Conservation (phyloP, 2,888 invertebrate genomes). For the Chrysopilus asiliformis region DNA sequence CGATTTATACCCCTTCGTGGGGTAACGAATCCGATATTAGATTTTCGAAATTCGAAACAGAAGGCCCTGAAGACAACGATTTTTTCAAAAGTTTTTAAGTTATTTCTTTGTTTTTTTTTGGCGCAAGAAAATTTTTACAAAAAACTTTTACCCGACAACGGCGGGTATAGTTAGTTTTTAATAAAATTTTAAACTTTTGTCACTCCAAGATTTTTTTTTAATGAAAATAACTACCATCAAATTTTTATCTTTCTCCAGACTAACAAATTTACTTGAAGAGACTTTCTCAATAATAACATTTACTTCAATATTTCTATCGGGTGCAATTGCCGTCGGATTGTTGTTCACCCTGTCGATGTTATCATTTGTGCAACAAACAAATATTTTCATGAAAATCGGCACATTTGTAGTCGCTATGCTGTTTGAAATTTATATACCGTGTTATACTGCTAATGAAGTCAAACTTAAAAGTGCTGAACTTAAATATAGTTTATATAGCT, state of each 20-base stretch:
- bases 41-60: too few relatives aligned
- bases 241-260: background rate
- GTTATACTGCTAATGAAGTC: slow-evolving; percentile 5
- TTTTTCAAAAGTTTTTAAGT: too few relatives aligned
- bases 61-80: too few relatives aligned
- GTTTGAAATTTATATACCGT: slow-evolving; percentile 8
- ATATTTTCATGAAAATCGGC: slow-evolving; percentile 4
- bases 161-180: too few relatives aligned
- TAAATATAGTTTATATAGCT: slow-evolving; percentile 2
- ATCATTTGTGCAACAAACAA: slow-evolving; percentile 2
- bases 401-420: slow-evolving; percentile 4
- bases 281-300: slow-evolving; percentile 7
- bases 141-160: too few relatives aligned
- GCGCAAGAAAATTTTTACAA: too few relatives aligned
- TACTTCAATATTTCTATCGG: slow-evolving; percentile 3
- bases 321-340: slow-evolving; percentile 3
- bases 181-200: too few relatives aligned
- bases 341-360: slow-evolving; percentile 5
- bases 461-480: slow-evolving; percentile 1
- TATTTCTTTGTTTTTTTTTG: too few relatives aligned
- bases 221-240: background rate
- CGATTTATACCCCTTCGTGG: too few relatives aligned
- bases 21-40: too few relatives aligned
- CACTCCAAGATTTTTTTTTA: too few relatives aligned
- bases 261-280: slow-evolving; percentile 3